phyloP scores from a whole-genome alignment of 2,888 invertebrate genomes.

The Ophion costatus region DNA sequence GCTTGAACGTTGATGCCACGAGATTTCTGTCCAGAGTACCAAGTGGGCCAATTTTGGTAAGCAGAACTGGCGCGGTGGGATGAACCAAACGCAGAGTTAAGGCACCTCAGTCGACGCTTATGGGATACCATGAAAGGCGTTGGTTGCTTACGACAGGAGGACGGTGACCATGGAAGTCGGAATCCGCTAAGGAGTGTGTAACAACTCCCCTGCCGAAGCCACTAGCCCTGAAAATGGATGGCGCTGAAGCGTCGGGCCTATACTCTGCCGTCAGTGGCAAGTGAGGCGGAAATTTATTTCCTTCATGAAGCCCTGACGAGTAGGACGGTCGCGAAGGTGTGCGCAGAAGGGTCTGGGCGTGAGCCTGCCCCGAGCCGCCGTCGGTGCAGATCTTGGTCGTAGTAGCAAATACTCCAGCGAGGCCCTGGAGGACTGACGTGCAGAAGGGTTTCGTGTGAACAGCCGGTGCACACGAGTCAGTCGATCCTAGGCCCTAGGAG shows the following conservation, averaged over 20 bases:
- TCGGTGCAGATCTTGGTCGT: conserved; percentile 85
- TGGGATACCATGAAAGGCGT: no score
- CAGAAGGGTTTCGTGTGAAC: no score
- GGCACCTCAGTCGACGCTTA: conserved; percentile 77
- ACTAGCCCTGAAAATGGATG: conserved; percentile 83
- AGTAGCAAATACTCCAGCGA: conserved; percentile 87
- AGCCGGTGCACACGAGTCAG: no score
- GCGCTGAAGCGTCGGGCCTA: conserved; percentile 41
- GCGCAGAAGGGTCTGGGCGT: conserved; percentile 82
- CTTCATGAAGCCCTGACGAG: conserved; percentile 85
- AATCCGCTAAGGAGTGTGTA: no score
- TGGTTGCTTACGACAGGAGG: no score
- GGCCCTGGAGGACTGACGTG: no score
- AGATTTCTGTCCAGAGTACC: conserved; percentile 74
- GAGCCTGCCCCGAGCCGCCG: conserved; percentile 82
- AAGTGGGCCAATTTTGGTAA: conserved; percentile 45
- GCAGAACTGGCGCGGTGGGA: conserved; percentile 73
- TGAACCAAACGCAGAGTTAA: conserved; percentile 77
- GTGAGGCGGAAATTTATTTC: conserved; percentile 70
- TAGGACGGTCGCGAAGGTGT: conserved; percentile 86
- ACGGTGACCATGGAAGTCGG: no score
- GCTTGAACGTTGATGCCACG: conserved; percentile 85
- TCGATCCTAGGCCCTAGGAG: no score
- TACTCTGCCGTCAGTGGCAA: conserved; percentile 36
- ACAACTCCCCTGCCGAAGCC: conserved; percentile 88